Evolutionary conservation across 2,113 vertebrate species (phyloP).

Genomic region (Aphyosemion australe): DNA sequence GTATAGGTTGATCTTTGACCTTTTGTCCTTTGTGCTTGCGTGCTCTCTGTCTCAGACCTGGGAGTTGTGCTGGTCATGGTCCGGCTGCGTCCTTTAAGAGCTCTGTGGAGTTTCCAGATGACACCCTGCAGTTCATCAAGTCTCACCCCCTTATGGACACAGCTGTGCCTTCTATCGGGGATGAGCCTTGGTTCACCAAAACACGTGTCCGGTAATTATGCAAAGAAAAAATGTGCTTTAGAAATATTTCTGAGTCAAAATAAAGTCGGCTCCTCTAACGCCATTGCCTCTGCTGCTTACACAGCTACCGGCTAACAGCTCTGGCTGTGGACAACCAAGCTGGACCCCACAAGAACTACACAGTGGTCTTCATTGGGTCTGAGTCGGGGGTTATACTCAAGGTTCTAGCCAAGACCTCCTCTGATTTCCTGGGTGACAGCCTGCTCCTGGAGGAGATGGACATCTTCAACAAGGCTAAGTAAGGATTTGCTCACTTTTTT

Average conservation of each 20-base stretch:
- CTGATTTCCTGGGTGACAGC: conserved; percentile 89
- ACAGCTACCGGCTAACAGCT: conserved; percentile 91
- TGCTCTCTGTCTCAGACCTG: conserved; percentile 83
- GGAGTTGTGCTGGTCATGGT: conserved; percentile 92
- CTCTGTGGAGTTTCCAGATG: conserved; percentile 96
- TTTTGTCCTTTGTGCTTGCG: conserved; percentile 50
- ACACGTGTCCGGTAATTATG: conserved; percentile 90
- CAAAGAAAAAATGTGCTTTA: neutral
- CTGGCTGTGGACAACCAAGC: conserved; percentile 91
- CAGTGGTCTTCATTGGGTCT: conserved; percentile 94
- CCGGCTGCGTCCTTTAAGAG: conserved; percentile 90
- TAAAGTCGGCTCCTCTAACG: conserved; percentile 16
- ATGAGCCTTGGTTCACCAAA: conserved; percentile 98
- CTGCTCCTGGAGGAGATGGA: conserved; percentile 97
- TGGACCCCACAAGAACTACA: conserved; percentile 93
- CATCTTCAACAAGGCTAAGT: conserved; percentile 96
- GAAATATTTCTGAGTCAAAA: conserved; percentile 5
- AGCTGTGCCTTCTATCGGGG: conserved; percentile 88
- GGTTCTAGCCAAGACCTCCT: conserved; percentile 91
- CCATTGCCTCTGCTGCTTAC: conserved; percentile 35
- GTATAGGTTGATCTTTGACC: conserved; percentile 70
- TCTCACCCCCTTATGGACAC: conserved; percentile 97
- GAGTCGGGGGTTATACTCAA: conserved; percentile 95
- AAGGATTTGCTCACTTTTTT: conserved; percentile 56
- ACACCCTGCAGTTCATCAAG: conserved; percentile 96